Evolutionary conservation across 1,140 invertebrate species (phyloP), one percentile per base, ranked within the genome.

Genomic region (Meloidogyne exigua): DNA sequence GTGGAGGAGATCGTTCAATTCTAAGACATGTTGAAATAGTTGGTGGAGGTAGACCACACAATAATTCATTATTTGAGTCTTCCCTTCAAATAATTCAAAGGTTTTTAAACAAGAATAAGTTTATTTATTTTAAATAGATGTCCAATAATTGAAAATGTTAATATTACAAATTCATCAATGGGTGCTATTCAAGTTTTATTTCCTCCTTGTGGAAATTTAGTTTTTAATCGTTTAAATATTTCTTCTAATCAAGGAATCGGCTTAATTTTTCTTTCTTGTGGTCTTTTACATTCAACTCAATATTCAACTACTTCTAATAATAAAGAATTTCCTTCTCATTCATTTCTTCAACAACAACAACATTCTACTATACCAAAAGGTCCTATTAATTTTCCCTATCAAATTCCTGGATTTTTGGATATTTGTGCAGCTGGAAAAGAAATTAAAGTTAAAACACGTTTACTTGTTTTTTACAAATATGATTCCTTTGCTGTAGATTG

Each of bases 381-480:
- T 82, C 90, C 92, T 70, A 90, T 96, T 1, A 92, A 93, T 84
- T 90, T 99, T 36, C 95, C 96, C 0, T 97, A 98, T 85, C 91
- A 94, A 83, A 88, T 95, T n/a, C 97, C 96, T 88, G 95, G 96
- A 39, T 88, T 99, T 80, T 91, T 99, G 21, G 94, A 98, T 80
- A 95, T 98, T 74, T 99, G 96, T 88, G 93, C 96, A 87, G 93
- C 94, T 0, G 92, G 92, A 18, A 79, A 80, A 23, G 9, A 36
- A 49, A 62, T 79, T n/a, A 57, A 78, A 39, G 28, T 79, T 96
- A 98, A 90, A 93, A 68, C 94, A 85, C 12, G 95, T 73, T 91
- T 99, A 7, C 86, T 99, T 3, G 81, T 99, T 0, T 99, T 96
- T 88, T 98, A 96, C 88, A 98, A 97, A 88, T 99, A 99, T 82